Percentiles rank a stretch among this genome's conserved stretches.
phyloP scores from a whole-genome alignment of 2,888 invertebrate genomes.

The Himalopsyche kuldschensis region DNA sequence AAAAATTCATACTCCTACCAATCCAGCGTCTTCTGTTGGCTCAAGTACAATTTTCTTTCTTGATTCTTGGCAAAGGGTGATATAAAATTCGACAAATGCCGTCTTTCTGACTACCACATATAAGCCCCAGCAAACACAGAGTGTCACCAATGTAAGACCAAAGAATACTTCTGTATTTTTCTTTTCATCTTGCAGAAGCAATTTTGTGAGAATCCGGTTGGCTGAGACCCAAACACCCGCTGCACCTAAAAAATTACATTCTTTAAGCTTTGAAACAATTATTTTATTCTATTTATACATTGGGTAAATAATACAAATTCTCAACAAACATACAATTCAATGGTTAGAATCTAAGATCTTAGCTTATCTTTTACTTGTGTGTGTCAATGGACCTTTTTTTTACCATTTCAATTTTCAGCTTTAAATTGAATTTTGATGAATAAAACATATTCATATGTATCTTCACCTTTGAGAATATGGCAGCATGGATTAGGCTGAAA shows the following conservation, averaged over 20 bases:
- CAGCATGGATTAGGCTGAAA: no score
- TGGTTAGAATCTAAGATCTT: no score
- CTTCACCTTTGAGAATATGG: no score
- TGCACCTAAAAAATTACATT: constrained; percentile 60
- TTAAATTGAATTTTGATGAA: no score
- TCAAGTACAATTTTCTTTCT: constrained; percentile 79
- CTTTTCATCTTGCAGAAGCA: constrained; percentile 73
- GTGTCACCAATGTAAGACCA: constrained; percentile 73
- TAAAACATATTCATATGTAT: no score
- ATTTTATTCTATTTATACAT: no score
- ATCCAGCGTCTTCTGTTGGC: constrained; percentile 81
- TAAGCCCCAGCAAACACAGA: constrained; percentile 75
- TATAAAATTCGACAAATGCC: constrained; percentile 81
- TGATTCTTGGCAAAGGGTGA: constrained; percentile 72
- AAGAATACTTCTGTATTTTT: constrained; percentile 88
- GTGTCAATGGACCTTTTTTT: no score
- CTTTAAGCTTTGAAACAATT: no score
- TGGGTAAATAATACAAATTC: no score
- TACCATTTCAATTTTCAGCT: no score
- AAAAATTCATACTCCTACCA: constrained; percentile 57
- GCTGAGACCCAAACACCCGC: constrained; percentile 86
- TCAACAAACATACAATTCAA: no score
- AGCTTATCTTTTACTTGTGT: no score
- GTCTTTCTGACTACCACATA: constrained; percentile 78
- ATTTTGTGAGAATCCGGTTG: constrained; percentile 82